Base-by-base conservation (phyloP, 2,113 vertebrate genomes). In the Antidorcas marsupialis region DNA sequence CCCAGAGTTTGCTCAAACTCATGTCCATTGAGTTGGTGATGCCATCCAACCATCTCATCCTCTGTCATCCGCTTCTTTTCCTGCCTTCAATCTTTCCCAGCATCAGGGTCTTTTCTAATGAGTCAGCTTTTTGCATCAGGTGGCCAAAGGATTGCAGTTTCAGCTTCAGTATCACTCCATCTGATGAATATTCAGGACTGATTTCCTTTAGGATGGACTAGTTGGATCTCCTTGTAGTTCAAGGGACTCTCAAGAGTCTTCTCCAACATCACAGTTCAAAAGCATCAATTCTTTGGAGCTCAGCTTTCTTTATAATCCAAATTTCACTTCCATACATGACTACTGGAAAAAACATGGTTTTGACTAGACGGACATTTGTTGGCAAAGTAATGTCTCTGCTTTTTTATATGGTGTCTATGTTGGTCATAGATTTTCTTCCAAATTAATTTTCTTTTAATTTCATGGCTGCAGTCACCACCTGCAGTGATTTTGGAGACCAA, bases 51-150 rank as follows among this genome's bases (percentile, higher is more conserved):
- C 67, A 71, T 71, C 67, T 71, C 19, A 71, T 12, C 67, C 17
- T 45, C 45, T 45, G 45, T 45, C 45, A 45, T 45, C n/a, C 0
- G 0, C 10, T 71, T 39, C 19, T 71, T 36, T 21, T 6, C n/a
- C 67, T 39, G n/a, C 17, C n/a, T 71, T 71, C n/a, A 39, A 39
- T 71, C 67, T 6, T 23, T 71, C 19, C 67, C 19, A 71, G 67
- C 19, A 23, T 71, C n/a, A 39, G 21, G n/a, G n/a, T 6, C n/a
- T 71, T 71, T 71, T 39, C n/a, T 71, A 71, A 39, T 23, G 67
- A 71, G n/a, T 71, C 4, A 71, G 5, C 17, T 71, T 9, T 71
- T 67, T 19, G 4, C 33, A 67, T 71, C n/a, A 39, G 2, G n/a
- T 71, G n/a, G n/a, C n/a, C n/a, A 23, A 71, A 71, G 19, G 21